Evolutionary conservation across 2,113 vertebrate genomes (phyloP), one percentile per base, ranked within the genome.

Genomic region (Mionectes macconnelli): DNA sequence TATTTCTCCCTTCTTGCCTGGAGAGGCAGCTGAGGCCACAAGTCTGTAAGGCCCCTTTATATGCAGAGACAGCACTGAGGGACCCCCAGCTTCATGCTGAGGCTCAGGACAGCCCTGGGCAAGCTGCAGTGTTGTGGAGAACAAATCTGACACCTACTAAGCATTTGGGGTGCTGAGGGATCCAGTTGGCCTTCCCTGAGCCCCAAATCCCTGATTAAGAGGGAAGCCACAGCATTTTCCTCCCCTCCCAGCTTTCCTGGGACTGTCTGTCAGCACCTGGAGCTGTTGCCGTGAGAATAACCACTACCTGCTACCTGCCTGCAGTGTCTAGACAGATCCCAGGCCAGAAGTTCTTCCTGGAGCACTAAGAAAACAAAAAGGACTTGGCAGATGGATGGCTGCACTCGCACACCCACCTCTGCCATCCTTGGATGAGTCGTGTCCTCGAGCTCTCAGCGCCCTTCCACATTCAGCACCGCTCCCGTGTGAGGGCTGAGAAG

Each of bases 391-490:
- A 55, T 7, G 87, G 84, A 19, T 0, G 18, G 73, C 56, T 73
- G 76, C 33, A 1, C 60, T 45, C 50, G 1, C 56, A 66, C 15
- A 2, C 47, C 59, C 77, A 50, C 4, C 72, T 42, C 89, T 9
- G 39, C 70, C 9, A 0, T 4, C 84, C 86, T 52, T 2, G 18
- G 37, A 1, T 14, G 24, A 16, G 11, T 44, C 4, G 1, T 9
- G 9, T 24, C 76, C 89, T 42, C 0, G 1, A 33, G 68, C 59
- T 40, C 49, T 4, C 49, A 18, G 42, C 21, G 0, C 0, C 21
- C 45, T 27, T 5, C 88, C 67, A 33, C 19, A 3, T 5, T 25
- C 37, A 44, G n/a, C 22, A 3, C 4, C 23, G 0, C 64, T 74
- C 22, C 62, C 5, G 17, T 13, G n/a, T 4, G 23, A 27, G 63